Conservation (phyloP, 2,888 invertebrate species). For the Alloscopus bannaensis region DNA sequence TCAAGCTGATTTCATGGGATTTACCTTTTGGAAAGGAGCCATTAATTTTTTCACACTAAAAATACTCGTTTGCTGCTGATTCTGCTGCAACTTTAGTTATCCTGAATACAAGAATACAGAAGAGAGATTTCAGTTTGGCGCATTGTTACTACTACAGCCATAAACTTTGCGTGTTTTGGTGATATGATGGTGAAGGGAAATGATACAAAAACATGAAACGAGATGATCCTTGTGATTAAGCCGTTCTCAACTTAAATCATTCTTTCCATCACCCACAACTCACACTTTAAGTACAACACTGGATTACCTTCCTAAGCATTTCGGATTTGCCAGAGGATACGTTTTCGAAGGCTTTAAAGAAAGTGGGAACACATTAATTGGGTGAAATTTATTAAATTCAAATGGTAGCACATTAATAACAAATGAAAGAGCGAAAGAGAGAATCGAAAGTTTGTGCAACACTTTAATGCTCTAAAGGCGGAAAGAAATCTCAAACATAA, state of each 20-base stretch:
- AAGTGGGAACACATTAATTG: slow-evolving; percentile 1
- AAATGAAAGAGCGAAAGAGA: too few species aligned
- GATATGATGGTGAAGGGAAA: slow-evolving; percentile 14
- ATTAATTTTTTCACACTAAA: slow-evolving; percentile 43
- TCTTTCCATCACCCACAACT: too few species aligned
- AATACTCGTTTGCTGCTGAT: not conserved
- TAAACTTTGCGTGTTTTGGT: slow-evolving; percentile 10
- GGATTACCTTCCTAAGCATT: too few species aligned
- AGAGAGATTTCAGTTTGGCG: too few species aligned
- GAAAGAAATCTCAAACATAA: not conserved
- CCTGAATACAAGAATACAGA: not conserved
- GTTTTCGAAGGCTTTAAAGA: slow-evolving; percentile 13
- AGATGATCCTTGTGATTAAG: slow-evolving; percentile 52
- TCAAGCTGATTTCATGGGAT: slow-evolving; percentile 60
- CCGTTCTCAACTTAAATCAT: slow-evolving; percentile 13
- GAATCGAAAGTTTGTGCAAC: not conserved
- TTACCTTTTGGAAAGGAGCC: slow-evolving; percentile 62
- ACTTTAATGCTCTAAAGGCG: not conserved
- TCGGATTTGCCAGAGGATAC: too few species aligned
- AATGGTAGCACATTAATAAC: slow-evolving; percentile 4
- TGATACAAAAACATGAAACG: slow-evolving; percentile 49
- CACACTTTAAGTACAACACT: too few species aligned
- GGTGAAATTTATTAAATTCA: slow-evolving; percentile 7
- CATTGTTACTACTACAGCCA: not conserved
- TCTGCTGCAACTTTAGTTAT: too few species aligned